Evolutionary conservation across 2,797 vertebrate species (phyloP), one percentile per base, ranked within the genome.

Genomic region (Percopsis omiscomaycus): DNA sequence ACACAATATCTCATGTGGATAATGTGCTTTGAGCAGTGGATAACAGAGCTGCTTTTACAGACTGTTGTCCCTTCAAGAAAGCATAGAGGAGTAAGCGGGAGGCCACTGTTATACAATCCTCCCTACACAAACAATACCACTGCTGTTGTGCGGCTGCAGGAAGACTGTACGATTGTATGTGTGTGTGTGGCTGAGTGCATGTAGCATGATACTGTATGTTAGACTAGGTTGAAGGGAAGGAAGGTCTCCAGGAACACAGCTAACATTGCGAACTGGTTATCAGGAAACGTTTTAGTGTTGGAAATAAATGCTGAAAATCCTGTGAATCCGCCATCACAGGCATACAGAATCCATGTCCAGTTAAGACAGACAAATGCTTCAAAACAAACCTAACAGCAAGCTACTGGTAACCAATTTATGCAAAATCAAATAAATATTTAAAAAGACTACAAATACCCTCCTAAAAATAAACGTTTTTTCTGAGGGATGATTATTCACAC

Each of bases 311-410:
- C 10, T 42, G 47, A 48, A 48, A 11, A 10, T 4, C 13, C 14
- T 42, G 49, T 16, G 49, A 14, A n/a, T 51, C 49, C 46, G 14
- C 6, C 48, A 50, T 13, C 11, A 49, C 32, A 9, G 3, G 22
- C 12, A 61, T 0, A 28, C 22, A 64, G 55, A 46, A 3, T 59
- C 27, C 32, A 55, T 13, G 11, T 58, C 60, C n/a, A 67, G 32
- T 49, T 54, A 50, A 22, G 67, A 87, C 32, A 84, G 84, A 80
- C 86, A 85, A 85, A 45, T 92, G 88, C 92, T 92, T 89, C 81
- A 84, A 91, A 91, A 86, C 73, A 51, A 50, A 64, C 62, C 59
- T 74, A 65, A 29, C 57, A 28, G 45, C 68, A 74, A 64, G 55
- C 1, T 62, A 37, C 52, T 80, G 48, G 15, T 42, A 3, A 42